Percentiles rank a stretch among this genome's conserved stretches.
phyloP scores from a whole-genome alignment of 2,113 vertebrate species.

The Mirounga angustirostris region DNA sequence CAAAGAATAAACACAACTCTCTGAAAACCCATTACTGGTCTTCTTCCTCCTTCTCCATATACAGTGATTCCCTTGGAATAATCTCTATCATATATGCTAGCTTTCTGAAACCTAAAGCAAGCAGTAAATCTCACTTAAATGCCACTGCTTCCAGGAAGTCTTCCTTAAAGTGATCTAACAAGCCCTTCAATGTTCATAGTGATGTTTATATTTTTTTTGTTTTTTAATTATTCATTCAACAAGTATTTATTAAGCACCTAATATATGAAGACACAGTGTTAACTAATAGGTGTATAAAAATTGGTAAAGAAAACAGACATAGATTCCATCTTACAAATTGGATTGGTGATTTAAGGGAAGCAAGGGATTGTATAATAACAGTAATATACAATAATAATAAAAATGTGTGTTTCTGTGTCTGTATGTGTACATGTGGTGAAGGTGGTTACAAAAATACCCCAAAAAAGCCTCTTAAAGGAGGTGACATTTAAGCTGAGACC shows the following conservation, averaged over 20 bases:
- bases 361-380: no score
- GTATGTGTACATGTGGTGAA: not conserved
- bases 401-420: not conserved
- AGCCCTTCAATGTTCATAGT: not conserved
- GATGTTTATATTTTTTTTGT: not conserved
- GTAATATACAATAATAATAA: not conserved
- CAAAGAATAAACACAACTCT: not conserved
- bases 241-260: not conserved
- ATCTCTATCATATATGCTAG: not conserved
- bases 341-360: not conserved
- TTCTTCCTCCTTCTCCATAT: fast-evolving
- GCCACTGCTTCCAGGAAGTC: not conserved
- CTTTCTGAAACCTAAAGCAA: not conserved
- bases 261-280: not conserved
- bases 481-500: not conserved
- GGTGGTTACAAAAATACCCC: not conserved
- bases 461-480: not conserved
- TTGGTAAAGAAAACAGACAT: not conserved
- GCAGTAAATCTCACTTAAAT: not conserved
- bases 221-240: not conserved
- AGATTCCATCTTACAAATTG: not conserved
- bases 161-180: not conserved
- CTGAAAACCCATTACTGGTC: not conserved
- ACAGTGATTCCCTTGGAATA: not conserved
- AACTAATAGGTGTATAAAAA: not conserved